Conservation (phyloP, 2,113 vertebrate species). For the Pagrus major region DNA sequence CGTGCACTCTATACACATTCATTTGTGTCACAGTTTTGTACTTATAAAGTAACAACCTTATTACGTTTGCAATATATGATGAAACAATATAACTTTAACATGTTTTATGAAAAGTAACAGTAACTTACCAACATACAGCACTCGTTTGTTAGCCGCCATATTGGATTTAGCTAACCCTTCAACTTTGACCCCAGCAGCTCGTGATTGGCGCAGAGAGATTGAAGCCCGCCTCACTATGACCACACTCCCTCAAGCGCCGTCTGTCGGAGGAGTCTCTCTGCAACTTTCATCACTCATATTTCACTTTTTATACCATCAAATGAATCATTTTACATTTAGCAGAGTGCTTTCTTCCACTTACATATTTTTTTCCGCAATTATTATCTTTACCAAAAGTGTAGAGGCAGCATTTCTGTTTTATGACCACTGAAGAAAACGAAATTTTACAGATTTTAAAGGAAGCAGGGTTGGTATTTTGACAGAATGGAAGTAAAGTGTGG, state of each 20-base stretch:
- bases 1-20: background rate
- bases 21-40: rapidly evolving
- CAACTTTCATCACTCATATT: background rate
- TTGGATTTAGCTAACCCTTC: slow-evolving; percentile 71
- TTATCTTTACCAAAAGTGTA: background rate
- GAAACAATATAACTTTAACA: background rate
- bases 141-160: slow-evolving; percentile 83
- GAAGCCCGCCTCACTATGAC: slow-evolving; percentile 3
- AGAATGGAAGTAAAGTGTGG: background rate
- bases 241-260: background rate
- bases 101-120: background rate
- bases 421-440: background rate
- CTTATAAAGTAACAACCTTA: too few species aligned
- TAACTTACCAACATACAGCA: slow-evolving; percentile 83
- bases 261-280: slow-evolving; percentile 10
- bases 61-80: rapidly evolving
- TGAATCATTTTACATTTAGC: background rate
- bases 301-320: background rate
- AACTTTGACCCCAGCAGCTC: slow-evolving; percentile 61
- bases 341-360: background rate
- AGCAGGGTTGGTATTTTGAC: background rate
- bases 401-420: background rate
- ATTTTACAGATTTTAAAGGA: background rate
- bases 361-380: background rate
- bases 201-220: slow-evolving; percentile 45